These are phyloP conservation scores for Sandelia bainsii DNA, from an alignment of 2,797 vertebrate species.

Conservation along the genomic window DNA sequence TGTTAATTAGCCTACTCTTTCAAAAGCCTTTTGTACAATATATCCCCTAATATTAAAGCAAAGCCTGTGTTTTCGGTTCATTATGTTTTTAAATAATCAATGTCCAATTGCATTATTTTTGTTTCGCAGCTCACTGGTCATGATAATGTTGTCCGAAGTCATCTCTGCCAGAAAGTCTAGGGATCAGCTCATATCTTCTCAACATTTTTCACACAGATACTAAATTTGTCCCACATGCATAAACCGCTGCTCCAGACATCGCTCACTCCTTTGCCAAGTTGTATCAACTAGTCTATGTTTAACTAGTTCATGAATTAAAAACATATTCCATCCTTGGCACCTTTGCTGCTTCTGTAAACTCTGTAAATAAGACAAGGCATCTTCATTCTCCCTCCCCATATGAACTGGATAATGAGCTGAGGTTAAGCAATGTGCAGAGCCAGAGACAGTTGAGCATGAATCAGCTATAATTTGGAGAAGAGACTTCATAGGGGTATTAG, in stretches of 20 bases:
- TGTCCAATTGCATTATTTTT: conserved; percentile 66
- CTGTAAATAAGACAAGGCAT: conserved; percentile 57
- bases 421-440: conserved; percentile 45
- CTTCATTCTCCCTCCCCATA: conserved; percentile 37
- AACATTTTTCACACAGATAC: conserved; percentile 31
- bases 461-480: conserved; percentile 51
- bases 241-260: conserved; percentile 18
- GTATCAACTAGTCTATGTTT: conserved; percentile 9
- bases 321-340: neutral
- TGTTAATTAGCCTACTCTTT: neutral
- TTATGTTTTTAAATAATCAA: conserved; percentile 60
- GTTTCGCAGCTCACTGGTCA: conserved; percentile 45
- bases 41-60: conserved; percentile 1
- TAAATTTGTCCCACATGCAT: conserved; percentile 16
- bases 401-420: conserved; percentile 55
- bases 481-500: conserved; percentile 50
- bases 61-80: conserved; percentile 37
- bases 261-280: conserved; percentile 28
- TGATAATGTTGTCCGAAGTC: conserved; percentile 52
- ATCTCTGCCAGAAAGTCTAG: conserved; percentile 45
- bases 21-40: neutral
- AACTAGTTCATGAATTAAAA: neutral
- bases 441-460: conserved; percentile 24
- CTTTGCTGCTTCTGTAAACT: conserved; percentile 23
- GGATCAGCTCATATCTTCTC: conserved; percentile 41